A percentile compares a stretch with the other conserved stretches of the same genome.
Evolutionary conservation across 2,113 vertebrate genomes (phyloP).

Genomic region (Peromyscus leucopus): DNA sequence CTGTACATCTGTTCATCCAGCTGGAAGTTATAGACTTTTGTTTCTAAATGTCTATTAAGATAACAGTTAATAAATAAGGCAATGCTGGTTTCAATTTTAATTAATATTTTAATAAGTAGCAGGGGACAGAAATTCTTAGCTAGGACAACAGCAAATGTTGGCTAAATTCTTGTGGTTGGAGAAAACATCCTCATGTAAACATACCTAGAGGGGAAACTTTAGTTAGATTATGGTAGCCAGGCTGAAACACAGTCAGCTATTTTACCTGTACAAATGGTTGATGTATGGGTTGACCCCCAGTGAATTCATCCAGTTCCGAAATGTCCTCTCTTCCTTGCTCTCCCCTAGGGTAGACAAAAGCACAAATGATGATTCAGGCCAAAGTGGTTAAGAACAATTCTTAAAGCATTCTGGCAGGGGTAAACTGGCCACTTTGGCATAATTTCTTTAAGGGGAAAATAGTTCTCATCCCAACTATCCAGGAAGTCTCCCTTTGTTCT

Average conservation of each 20-base stretch:
- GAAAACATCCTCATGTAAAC: conserved; percentile 39
- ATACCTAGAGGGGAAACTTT: background rate
- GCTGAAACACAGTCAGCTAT: background rate
- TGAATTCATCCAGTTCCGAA: conserved; percentile 99
- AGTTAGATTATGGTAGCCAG: background rate
- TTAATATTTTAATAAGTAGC: conserved; percentile 53
- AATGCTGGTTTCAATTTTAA: conserved; percentile 1
- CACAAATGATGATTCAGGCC: conserved; percentile 67
- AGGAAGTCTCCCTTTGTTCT: conserved; percentile 32
- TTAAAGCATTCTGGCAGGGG: conserved; percentile 38
- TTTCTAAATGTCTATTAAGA: conserved; percentile 40
- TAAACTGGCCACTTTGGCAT: conserved; percentile 16
- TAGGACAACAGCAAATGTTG: background rate
- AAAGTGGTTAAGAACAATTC: conserved; percentile 41
- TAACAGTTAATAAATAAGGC: background rate
- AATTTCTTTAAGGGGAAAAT: conserved; percentile 28
- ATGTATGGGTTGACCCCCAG: conserved; percentile 95
- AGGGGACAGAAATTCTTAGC: conserved; percentile 39
- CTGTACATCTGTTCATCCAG: background rate
- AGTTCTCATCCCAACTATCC: background rate
- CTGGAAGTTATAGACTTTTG: background rate
- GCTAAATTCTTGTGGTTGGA: conserved; percentile 57
- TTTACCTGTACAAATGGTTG: conserved; percentile 96
- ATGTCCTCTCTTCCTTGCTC: conserved; percentile 96
- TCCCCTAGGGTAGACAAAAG: conserved; percentile 89